phyloP scores from a whole-genome alignment of 2,113 vertebrate genomes.

The cattle (Bos taurus) region ARS-UCD2.0 NC_037345.1:32014001-32014500 shows the following conservation, averaged over 20 bases:
- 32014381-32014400: neutral
- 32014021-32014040: neutral
- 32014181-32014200: neutral
- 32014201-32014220: neutral
- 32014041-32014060: neutral
- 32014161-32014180: neutral
- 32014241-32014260: neutral
- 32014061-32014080: neutral
- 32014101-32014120: neutral
- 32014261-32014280: neutral
- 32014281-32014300: neutral
- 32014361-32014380: neutral
- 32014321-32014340: neutral
- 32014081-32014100: neutral
- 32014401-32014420: neutral
- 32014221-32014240: neutral
- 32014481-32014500: neutral
- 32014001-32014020: neutral
- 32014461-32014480: neutral
- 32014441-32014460: neutral
- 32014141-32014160: neutral
- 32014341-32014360: neutral
- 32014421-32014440: neutral
- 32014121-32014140: neutral
- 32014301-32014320: neutral